Evolutionary conservation across 2,888 invertebrate genomes (phyloP).

Genomic region (Sarcophaga subvicina): DNA sequence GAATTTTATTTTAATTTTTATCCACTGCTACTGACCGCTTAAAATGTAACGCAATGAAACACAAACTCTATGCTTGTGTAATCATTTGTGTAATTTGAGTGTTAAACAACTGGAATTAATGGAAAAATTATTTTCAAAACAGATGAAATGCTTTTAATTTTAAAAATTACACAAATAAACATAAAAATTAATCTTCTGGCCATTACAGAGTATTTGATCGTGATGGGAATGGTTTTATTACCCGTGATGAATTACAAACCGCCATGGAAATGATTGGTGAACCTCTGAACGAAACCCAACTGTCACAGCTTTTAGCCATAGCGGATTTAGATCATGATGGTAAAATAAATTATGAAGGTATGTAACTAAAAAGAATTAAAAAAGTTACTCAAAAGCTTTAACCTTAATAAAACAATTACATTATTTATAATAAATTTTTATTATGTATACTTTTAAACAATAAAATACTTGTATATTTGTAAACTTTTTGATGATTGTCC

Average conservation of each 20-base stretch:
- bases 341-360: conserved; percentile 92
- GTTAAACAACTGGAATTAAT: not conserved
- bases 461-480: too few species aligned
- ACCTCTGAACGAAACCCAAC: conserved; percentile 88
- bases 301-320: conserved; percentile 88
- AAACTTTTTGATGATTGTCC: too few species aligned
- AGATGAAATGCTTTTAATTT: too few species aligned
- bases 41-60: not conserved
- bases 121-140: not conserved
- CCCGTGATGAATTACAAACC: conserved; percentile 88
- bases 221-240: conserved; percentile 95
- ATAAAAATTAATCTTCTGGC: conserved; percentile 17
- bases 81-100: not conserved
- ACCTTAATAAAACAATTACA: not conserved
- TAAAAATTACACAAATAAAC: too few species aligned
- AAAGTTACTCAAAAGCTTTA: not conserved
- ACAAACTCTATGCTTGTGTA: too few species aligned
- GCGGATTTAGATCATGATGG: conserved; percentile 92
- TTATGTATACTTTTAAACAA: too few species aligned
- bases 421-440: too few species aligned
- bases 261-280: conserved; percentile 94
- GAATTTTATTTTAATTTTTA: not conserved
- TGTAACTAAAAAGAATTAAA: conserved; percentile 43
- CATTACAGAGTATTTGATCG: conserved; percentile 90
- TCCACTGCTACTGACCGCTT: not conserved